phyloP scores from a whole-genome alignment of 1,140 invertebrate genomes.

The Aphidius ervi region DNA sequence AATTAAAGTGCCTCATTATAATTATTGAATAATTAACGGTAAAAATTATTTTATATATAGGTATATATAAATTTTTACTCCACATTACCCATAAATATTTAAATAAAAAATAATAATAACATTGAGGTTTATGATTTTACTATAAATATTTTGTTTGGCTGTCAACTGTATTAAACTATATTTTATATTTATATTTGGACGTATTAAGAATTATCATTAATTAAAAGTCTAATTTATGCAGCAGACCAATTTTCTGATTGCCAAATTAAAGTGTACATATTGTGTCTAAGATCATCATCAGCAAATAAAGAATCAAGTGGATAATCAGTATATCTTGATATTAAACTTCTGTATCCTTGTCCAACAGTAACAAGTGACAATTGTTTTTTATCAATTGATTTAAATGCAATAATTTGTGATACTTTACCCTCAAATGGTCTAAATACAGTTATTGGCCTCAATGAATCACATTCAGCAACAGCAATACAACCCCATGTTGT shows the following conservation, averaged over 20 bases:
- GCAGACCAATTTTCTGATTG: constrained; percentile 68
- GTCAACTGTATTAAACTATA: neutral
- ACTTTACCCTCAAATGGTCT: constrained; percentile 84
- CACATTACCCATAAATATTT: neutral
- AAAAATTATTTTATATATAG: neutral
- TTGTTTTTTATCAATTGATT: constrained; percentile 48
- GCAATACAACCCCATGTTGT: constrained; percentile 90
- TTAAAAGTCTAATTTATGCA: constrained; percentile 45
- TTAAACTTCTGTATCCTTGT: constrained; percentile 75
- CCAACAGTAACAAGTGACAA: constrained; percentile 73
- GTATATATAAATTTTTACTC: neutral
- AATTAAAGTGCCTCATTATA: too few relatives aligned
- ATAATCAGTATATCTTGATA: constrained; percentile 66
- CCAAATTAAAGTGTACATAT: constrained; percentile 70
- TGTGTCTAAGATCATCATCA: constrained; percentile 55
- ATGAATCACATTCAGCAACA: constrained; percentile 72
- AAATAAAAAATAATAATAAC: neutral
- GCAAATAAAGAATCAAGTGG: constrained; percentile 44
- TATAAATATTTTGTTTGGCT: neutral
- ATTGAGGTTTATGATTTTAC: neutral
- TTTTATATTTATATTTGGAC: constrained; percentile 4
- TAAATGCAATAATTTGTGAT: constrained; percentile 46
- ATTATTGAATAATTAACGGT: neutral
- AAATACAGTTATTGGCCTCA: constrained; percentile 85
- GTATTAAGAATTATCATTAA: constrained; percentile 8